Base-by-base conservation (phyloP, 2,888 invertebrate species). In the Ectemnius cavifrons region DNA sequence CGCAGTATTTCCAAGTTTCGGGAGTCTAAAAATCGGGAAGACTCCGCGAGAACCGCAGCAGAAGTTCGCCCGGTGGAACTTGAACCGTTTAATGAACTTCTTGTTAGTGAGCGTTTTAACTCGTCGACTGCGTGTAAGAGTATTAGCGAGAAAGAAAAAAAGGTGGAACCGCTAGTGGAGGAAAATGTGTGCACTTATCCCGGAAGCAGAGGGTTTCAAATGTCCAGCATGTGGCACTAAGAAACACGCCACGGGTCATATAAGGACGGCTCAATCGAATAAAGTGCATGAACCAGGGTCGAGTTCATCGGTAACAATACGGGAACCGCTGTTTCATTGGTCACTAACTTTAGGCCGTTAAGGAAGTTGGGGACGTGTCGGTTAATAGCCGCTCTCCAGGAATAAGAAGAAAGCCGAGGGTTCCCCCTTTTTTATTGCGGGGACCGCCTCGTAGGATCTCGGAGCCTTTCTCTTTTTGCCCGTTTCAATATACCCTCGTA, bases 321-420 rank as follows among this genome's bases (percentile, higher is more conserved):
- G 37, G 59, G 37, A 45, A 56, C 52, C 20, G 37, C 8, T 52
- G 63, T 63, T 75, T 77, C 73, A 74, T 69, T 75, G 75, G 76
- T 63, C 69, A 74, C 64, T 69, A 65, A 70, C 72, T 73, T 75
- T 73, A 45, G 66, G 72, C 71, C 68, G 74, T 75, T 74, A 74
- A 69, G 63, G 71, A 77, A 81, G 69, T 78, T 62, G 75, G 74
- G 67, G 66, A 71, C 72, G 65, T 76, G 82, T 80, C 74, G 73
- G 82, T 75, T 80, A 85, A 80, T 82, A 81, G 77, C 73, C 67
- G 59, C 18, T 67, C 80, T 78, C 73, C 76, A 64, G 58, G 63
- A 64, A 72, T 74, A 71, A 67, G 71, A 72, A 73, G 73, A 77
- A 80, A 81, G 37, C 37, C 75, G 78, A 75, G 64, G 60, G 67